Evolutionary conservation across 1,140 invertebrate species (phyloP).

Genomic region (Drosophila azteca): DNA sequence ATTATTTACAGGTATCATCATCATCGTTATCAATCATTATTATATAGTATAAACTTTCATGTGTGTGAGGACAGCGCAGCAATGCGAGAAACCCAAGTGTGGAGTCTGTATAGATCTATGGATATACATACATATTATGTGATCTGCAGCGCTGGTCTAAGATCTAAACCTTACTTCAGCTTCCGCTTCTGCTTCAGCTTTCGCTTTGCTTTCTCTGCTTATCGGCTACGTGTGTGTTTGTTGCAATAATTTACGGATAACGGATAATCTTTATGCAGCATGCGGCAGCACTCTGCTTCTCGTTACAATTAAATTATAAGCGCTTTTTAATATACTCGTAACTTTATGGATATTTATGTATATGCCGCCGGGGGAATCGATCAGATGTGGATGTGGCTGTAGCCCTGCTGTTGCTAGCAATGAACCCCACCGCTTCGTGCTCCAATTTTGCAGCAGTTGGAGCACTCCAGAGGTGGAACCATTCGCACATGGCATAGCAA

Average conservation of each 20-base stretch:
- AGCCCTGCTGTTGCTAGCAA: background rate
- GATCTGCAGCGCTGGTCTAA: conserved; percentile 38
- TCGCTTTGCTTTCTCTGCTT: conserved; percentile 22
- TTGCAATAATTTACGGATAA: conserved; percentile 74
- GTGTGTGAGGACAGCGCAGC: conserved; percentile 56
- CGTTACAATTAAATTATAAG: conserved; percentile 80
- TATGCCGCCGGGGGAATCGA: conserved; percentile 5
- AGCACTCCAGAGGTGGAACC: background rate
- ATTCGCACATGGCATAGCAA: too few species aligned
- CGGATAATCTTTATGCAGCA: conserved; percentile 44
- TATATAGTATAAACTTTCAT: conserved; percentile 36
- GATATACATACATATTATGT: conserved; percentile 48
- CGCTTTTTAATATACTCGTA: conserved; percentile 80
- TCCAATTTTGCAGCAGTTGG: conserved; percentile 44
- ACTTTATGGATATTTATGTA: conserved; percentile 52
- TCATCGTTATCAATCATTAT: conserved; percentile 40
- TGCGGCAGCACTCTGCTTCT: conserved; percentile 28
- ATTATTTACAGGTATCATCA: conserved; percentile 70
- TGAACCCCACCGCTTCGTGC: background rate
- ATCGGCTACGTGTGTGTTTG: conserved; percentile 40
- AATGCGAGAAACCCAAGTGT: conserved; percentile 60
- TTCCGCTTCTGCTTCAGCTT: too few species aligned
- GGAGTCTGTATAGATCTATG: conserved; percentile 38
- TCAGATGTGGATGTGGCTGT: background rate
- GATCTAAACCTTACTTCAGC: conserved; percentile 36